phyloP scores from a whole-genome alignment of 1,140 invertebrate genomes.

The Pectinophora gossypiella region DNA sequence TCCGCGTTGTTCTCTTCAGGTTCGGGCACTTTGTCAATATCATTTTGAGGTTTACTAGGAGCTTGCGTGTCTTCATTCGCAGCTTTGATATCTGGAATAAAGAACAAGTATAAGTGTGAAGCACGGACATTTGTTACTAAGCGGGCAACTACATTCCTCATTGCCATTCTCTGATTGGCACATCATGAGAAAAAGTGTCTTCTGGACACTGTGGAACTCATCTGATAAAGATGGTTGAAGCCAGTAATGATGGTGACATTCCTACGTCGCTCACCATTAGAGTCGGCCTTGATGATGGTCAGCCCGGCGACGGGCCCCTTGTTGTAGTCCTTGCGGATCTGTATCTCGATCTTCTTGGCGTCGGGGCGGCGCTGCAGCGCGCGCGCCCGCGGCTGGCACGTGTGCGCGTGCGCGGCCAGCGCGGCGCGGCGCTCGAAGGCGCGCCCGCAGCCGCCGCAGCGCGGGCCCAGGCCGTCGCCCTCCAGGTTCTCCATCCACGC shows the following conservation, averaged over 20 bases:
- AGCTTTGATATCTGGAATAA: slow-evolving; percentile 17
- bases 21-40: slow-evolving; percentile 5
- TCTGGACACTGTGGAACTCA: too few species aligned
- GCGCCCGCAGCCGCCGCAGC: slow-evolving; percentile 81
- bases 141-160: too few species aligned
- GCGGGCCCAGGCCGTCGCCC: slow-evolving; percentile 74
- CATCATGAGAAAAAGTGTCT: too few species aligned
- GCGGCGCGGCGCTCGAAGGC: slow-evolving; percentile 81
- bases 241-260: too few species aligned
- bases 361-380: slow-evolving; percentile 28
- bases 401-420: slow-evolving; percentile 79
- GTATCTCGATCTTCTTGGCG: slow-evolving; percentile 49
- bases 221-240: too few species aligned
- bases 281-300: slow-evolving; percentile 18
- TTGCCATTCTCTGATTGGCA: too few species aligned
- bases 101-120: background rate
- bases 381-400: slow-evolving; percentile 60
- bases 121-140: too few species aligned
- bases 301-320: slow-evolving; percentile 24
- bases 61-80: background rate
- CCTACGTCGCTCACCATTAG: background rate
- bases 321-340: slow-evolving; percentile 60
- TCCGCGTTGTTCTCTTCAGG: slow-evolving; percentile 10
- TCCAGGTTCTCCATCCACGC: slow-evolving; percentile 79
- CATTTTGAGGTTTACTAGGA: slow-evolving; percentile 7